Conservation (phyloP, 2,888 invertebrate genomes). For the Pheosia tremula region DNA sequence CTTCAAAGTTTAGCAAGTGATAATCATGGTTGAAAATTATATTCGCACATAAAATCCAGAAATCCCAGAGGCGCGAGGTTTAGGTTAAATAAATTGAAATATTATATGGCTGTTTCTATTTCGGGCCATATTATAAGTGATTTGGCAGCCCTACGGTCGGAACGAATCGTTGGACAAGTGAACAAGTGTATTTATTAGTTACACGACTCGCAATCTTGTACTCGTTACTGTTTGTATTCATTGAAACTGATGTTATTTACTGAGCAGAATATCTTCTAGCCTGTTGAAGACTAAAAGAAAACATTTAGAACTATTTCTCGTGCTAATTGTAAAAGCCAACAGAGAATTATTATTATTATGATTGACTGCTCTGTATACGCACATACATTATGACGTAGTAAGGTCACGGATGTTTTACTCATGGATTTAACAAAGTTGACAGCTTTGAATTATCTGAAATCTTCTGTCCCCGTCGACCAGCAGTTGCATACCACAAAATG, state of each 20-base stretch:
- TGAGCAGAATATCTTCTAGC: not conserved
- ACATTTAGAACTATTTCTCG: not conserved
- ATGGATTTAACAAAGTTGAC: no score
- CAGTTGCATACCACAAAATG: no score
- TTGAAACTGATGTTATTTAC: conserved; percentile 32
- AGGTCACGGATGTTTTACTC: no score
- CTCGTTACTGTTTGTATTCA: conserved; percentile 31
- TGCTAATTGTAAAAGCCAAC: not conserved
- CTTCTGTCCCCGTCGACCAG: no score
- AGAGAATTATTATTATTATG: no score
- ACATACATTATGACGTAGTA: no score
- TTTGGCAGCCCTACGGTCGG: conserved; percentile 30
- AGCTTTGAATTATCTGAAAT: no score
- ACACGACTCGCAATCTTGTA: conserved; percentile 35
- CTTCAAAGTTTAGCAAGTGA: no score
- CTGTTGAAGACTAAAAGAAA: conserved; percentile 4
- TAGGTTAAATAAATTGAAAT: not conserved
- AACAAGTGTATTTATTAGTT: conserved; percentile 51
- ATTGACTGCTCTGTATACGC: no score
- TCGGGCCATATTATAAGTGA: not conserved
- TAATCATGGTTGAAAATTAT: no score
- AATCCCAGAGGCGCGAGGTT: no score
- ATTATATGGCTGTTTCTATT: not conserved
- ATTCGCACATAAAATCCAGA: no score
- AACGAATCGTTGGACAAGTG: conserved; percentile 47